Evolutionary conservation across 2,113 vertebrate genomes (phyloP).

Genomic region (Lepisosteus oculatus): DNA sequence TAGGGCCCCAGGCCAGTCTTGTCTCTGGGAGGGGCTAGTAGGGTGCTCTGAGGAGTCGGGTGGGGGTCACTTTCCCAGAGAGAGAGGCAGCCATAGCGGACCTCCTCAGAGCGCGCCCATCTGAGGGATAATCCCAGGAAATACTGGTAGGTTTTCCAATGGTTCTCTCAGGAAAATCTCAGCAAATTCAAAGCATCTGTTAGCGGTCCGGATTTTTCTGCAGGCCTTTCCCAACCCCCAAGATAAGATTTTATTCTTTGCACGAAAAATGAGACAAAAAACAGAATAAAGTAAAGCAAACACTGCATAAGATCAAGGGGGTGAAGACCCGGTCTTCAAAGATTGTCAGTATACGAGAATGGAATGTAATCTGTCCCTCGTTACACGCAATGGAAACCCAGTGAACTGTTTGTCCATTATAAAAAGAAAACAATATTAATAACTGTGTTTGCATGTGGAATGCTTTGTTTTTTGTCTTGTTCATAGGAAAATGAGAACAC

Average conservation of each 20-base stretch:
- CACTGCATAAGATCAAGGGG: constrained; percentile 59
- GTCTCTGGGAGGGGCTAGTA: constrained; percentile 37
- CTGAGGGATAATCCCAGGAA: constrained; percentile 68
- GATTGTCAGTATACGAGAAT: constrained; percentile 47
- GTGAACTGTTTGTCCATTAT: not conserved
- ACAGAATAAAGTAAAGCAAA: constrained; percentile 68
- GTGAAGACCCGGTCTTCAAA: constrained; percentile 52
- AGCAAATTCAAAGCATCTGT: constrained; percentile 73
- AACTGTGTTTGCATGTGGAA: too few relatives aligned
- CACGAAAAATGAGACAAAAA: constrained; percentile 56
- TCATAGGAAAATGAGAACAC: too few relatives aligned
- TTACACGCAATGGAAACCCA: constrained; percentile 25
- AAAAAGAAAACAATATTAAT: not conserved
- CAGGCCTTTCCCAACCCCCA: constrained; percentile 53
- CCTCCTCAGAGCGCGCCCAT: constrained; percentile 64
- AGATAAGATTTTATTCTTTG: constrained; percentile 62
- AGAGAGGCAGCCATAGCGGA: constrained; percentile 57
- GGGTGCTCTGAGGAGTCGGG: constrained; percentile 50
- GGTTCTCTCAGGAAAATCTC: constrained; percentile 50
- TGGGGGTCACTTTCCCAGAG: constrained; percentile 70
- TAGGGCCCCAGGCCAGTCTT: not conserved
- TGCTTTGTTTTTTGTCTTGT: too few relatives aligned
- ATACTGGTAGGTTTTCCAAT: constrained; percentile 58
- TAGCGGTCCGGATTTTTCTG: constrained; percentile 32
- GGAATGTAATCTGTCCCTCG: constrained; percentile 43